Percentiles rank a stretch among this genome's conserved stretches.
These are phyloP conservation scores for Brienomyrus longianalis DNA, from an alignment of 2,113 vertebrate species.

Conservation along the genomic window DNA sequence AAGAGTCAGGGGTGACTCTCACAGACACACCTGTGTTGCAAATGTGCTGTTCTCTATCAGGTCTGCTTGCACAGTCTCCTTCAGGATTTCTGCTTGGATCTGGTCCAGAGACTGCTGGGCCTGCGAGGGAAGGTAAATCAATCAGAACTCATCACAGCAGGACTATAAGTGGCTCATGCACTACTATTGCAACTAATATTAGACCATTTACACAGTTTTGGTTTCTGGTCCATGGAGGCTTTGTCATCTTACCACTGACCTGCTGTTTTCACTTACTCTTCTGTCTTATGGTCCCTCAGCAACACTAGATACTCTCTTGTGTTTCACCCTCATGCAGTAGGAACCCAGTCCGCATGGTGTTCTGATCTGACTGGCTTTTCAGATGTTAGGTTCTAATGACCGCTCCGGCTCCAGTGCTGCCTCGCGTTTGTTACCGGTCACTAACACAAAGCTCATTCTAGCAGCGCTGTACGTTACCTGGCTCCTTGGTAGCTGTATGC, in stretches of 20 bases:
- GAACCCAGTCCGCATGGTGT: background rate
- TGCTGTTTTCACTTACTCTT: background rate
- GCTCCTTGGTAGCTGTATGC: background rate
- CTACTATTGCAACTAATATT: background rate
- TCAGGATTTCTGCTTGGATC: conserved; percentile 84
- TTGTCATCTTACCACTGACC: background rate
- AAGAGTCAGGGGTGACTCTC: background rate
- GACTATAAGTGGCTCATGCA: background rate
- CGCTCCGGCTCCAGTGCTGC: background rate
- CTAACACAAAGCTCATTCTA: background rate
- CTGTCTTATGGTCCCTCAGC: background rate
- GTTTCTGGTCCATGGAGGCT: background rate
- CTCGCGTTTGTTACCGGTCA: background rate
- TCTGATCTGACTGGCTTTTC: background rate
- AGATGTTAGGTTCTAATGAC: background rate
- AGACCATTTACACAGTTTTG: background rate
- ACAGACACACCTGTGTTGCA: conserved; percentile 62
- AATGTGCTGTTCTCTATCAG: conserved; percentile 83
- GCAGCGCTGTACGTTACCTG: background rate
- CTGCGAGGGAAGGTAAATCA: conserved; percentile 44
- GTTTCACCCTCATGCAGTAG: background rate
- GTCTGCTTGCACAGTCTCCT: conserved; percentile 66
- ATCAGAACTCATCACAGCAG: background rate
- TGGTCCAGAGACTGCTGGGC: conserved; percentile 87
- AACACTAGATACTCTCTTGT: background rate